phyloP scores from a whole-genome alignment of 2,797 vertebrate species.

The Knipowitschia caucasica region DNA sequence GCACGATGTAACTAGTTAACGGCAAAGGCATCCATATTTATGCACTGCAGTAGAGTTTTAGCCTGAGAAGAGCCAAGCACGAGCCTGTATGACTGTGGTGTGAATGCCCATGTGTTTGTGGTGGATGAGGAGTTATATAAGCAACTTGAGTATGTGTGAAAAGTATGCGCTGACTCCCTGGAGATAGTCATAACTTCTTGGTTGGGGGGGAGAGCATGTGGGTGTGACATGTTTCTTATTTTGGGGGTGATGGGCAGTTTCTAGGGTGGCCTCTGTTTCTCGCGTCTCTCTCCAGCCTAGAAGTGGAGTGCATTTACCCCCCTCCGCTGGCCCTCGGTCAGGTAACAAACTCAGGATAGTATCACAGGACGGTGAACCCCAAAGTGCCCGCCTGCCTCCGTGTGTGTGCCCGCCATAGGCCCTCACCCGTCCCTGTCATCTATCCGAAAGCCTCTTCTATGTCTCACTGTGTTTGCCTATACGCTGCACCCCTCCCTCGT shows the following conservation, averaged over 20 bases:
- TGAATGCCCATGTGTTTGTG: conserved; percentile 50
- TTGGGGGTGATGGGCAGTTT: conserved; percentile 41
- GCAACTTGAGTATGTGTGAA: conserved; percentile 35
- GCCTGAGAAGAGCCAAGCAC: conserved; percentile 25
- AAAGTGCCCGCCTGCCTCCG: conserved; percentile 75
- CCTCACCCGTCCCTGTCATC: conserved; percentile 87
- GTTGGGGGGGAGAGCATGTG: conserved; percentile 53
- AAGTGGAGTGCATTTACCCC: conserved; percentile 71
- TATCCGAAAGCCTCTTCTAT: conserved; percentile 78
- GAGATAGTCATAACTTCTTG: conserved; percentile 46
- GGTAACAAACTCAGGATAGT: conserved; percentile 83
- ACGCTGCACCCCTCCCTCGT: conserved; percentile 68
- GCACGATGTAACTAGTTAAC: conserved; percentile 53
- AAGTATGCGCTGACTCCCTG: conserved; percentile 41
- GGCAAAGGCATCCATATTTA: conserved; percentile 48
- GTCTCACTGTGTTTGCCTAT: conserved; percentile 76
- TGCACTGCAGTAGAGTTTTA: conserved; percentile 21
- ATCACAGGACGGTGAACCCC: conserved; percentile 85
- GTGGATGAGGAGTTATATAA: conserved; percentile 60
- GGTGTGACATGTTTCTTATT: conserved; percentile 64
- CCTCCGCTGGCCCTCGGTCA: conserved; percentile 73
- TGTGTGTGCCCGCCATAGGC: conserved; percentile 75
- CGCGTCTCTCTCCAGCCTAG: conserved; percentile 81
- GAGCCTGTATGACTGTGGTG: conserved; percentile 40
- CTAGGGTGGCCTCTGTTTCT: conserved; percentile 73